These are phyloP conservation scores for Bradypodion ventrale DNA, from an alignment of 2,797 vertebrate species.

Conservation along the genomic window DNA sequence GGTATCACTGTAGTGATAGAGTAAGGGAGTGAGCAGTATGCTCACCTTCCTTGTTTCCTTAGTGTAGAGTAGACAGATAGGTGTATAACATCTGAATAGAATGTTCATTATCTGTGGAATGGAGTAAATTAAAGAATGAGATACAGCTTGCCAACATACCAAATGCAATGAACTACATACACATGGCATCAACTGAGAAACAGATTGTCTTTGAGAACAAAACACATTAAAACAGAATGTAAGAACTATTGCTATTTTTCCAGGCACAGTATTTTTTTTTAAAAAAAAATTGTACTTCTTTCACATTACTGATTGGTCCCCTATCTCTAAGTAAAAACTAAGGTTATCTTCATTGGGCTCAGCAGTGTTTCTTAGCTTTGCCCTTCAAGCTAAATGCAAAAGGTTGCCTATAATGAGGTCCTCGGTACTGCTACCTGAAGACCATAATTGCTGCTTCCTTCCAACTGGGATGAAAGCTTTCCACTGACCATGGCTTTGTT, in stretches of 20 bases:
- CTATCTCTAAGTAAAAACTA: conserved; percentile 17
- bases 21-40: no score
- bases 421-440: conserved; percentile 42
- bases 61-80: no score
- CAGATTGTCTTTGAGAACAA: neutral
- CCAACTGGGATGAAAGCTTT: conserved; percentile 38
- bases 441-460: conserved; percentile 47
- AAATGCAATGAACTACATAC: neutral
- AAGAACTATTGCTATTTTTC: conserved; percentile 1
- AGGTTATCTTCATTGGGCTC: neutral
- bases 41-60: no score
- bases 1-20: no score
- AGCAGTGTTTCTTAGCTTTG: conserved; percentile 16
- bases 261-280: neutral
- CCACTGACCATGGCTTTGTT: conserved; percentile 56
- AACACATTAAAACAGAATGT: neutral
- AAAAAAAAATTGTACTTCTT: neutral
- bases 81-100: no score
- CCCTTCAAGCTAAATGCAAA: conserved; percentile 37
- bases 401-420: conserved; percentile 32
- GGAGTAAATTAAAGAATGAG: neutral
- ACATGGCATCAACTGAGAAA: neutral
- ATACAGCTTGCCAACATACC: neutral
- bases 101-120: neutral
- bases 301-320: neutral